Evolutionary conservation across 2,888 invertebrate genomes (phyloP), one percentile per base, ranked within the genome.

Genomic region (Crocallis elinguaria): DNA sequence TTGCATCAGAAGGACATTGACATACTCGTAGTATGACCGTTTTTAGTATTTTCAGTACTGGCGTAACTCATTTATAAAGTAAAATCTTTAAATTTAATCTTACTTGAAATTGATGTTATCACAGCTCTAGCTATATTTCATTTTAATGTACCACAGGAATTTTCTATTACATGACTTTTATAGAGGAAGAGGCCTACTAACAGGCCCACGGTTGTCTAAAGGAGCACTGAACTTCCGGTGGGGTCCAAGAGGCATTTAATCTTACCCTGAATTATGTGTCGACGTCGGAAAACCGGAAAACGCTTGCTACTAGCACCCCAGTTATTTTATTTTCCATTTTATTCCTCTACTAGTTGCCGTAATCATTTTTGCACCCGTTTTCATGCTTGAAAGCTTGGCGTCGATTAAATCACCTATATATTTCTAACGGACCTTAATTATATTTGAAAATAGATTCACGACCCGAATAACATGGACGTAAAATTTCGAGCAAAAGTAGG

Each of bases 181-280:
- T 36, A 37, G 32, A 43, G 48, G 48, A 46, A 52, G 49, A 56
- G 37, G 29, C 45, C 41, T 53, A 46, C 42, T 59, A 51, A 51
- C 51, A 35, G 43, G 41, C 25, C 67, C 73, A 67, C 68, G 74
- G 73, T 73, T 77, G 79, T 82, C 82, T 87, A 86, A 88, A 85
- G 82, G 82, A 79, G 79, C 75, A 58, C 74, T 80, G 79, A 77
- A 76, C 80, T 84, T 88, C 86, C 88, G 80, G 79, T 69, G 70
- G 79, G 81, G 82, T 82, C 82, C 82, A 82, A 84, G 82, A 79
- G 85, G 86, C 86, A 88, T 88, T 89, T 88, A 88, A 88, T 90
- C 88, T 87, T 82, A 70, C 70, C 72, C 71, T 88, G 85, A 89
- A 84, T 88, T 88, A 88, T 90, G 89, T 88, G 88, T 83, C 83